These are phyloP conservation scores for Porites lutea DNA, from an alignment of 64 coral and sea anemone species.

Conservation along the genomic window DNA sequence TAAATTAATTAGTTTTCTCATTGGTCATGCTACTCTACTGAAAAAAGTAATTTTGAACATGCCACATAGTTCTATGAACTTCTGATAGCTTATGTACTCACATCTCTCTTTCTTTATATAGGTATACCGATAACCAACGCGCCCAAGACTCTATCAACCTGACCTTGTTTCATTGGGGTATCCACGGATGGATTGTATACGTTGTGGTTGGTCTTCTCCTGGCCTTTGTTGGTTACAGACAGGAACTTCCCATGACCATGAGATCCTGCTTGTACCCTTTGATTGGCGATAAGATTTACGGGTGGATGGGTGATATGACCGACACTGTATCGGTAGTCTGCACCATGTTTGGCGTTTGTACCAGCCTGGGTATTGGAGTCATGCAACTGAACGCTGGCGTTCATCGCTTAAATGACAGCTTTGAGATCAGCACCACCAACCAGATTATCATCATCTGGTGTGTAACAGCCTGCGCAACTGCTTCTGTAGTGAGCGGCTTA, in stretches of 20 bases:
- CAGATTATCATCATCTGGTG: slow-evolving; percentile 75
- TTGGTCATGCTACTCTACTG: no score
- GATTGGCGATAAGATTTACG: slow-evolving; percentile 80
- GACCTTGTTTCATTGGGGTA: slow-evolving; percentile 81
- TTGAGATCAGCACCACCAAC: slow-evolving; percentile 17
- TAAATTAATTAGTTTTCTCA: no score
- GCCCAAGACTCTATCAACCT: slow-evolving; percentile 82
- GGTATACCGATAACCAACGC: slow-evolving; percentile 77
- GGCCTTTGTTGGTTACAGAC: slow-evolving; percentile 56
- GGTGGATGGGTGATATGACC: slow-evolving; percentile 64
- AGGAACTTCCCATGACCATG: slow-evolving; percentile 77
- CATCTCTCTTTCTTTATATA: not conserved
- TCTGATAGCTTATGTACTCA: not conserved
- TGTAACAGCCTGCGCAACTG: slow-evolving; percentile 51
- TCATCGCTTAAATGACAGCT: slow-evolving; percentile 23
- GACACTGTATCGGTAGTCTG: slow-evolving; percentile 75
- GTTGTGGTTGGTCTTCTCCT: slow-evolving; percentile 65
- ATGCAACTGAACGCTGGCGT: slow-evolving; percentile 65
- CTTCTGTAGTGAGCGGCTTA: slow-evolving; percentile 55
- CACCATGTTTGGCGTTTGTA: slow-evolving; percentile 87
- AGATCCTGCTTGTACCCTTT: slow-evolving; percentile 80
- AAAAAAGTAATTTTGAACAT: not conserved
- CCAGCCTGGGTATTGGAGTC: slow-evolving; percentile 72
- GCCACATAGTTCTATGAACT: no score
- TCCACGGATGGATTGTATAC: slow-evolving; percentile 84